Conservation (phyloP, 2,888 invertebrate species). For the Aelia acuminata region DNA sequence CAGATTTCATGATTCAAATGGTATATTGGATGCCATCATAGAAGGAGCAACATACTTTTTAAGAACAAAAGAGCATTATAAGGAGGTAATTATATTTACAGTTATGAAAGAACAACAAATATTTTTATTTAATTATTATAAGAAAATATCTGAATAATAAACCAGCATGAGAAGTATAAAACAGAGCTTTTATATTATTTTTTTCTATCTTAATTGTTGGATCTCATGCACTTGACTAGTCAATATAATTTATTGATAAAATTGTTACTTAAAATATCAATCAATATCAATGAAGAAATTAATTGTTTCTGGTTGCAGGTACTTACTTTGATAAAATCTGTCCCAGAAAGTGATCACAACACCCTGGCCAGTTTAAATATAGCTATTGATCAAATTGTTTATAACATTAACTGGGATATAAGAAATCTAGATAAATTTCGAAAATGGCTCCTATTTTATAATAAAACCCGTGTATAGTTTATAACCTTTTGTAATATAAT, state of each 20-base stretch:
- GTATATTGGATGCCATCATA: constrained; percentile 17
- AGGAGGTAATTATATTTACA: constrained; percentile 4
- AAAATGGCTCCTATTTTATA: constrained; percentile 13
- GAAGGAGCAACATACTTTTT: constrained; percentile 49
- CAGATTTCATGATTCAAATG: constrained; percentile 46
- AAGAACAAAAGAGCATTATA: not conserved
- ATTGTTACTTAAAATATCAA: not conserved
- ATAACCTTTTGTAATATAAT: not conserved
- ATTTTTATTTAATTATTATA: too few relatives aligned
- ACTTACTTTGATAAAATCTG: constrained; percentile 3
- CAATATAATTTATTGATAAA: too few relatives aligned
- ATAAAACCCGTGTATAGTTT: not conserved
- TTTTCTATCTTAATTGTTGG: too few relatives aligned
- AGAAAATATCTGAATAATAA: too few relatives aligned
- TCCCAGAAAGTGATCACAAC: not conserved
- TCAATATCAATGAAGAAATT: not conserved
- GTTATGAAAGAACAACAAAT: too few relatives aligned
- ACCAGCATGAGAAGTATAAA: too few relatives aligned
- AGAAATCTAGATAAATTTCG: not conserved
- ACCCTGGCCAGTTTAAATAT: not conserved
- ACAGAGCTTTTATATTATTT: too few relatives aligned
- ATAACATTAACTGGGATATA: not conserved
- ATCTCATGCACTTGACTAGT: too few relatives aligned
- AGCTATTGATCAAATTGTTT: not conserved
- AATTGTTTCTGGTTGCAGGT: not conserved